These are phyloP conservation scores for Cremastinae sp. DNA, from an alignment of 2,888 invertebrate species.

Conservation along the genomic window DNA sequence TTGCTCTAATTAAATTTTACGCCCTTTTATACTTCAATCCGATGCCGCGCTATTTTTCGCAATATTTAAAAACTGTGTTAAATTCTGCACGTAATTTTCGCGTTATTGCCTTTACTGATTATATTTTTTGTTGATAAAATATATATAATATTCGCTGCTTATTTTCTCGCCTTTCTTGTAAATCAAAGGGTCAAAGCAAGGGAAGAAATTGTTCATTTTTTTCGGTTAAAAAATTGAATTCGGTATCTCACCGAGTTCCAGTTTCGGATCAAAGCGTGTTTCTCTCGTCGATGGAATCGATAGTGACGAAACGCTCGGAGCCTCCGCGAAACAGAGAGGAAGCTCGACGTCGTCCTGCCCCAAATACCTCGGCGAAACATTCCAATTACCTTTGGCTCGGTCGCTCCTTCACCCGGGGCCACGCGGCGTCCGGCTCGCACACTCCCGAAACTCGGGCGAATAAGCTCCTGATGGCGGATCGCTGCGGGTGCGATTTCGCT, in stretches of 20 bases:
- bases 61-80: too few species aligned
- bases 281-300: conserved; percentile 10
- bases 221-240: too few species aligned
- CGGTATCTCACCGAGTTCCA: too few species aligned
- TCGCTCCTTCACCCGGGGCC: conserved; percentile 40
- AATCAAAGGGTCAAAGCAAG: background rate
- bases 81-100: too few species aligned
- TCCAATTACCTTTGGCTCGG: conserved; percentile 72
- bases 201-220: background rate
- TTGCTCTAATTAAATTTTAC: too few species aligned
- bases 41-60: background rate
- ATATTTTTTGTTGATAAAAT: too few species aligned
- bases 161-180: too few species aligned
- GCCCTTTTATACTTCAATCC: too few species aligned
- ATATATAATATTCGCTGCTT: too few species aligned
- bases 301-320: background rate
- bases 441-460: conserved; percentile 45
- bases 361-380: conserved; percentile 74
- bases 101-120: too few species aligned
- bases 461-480: conserved; percentile 39
- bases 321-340: conserved; percentile 13
- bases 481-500: conserved; percentile 54
- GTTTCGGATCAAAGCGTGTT: background rate
- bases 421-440: conserved; percentile 62
- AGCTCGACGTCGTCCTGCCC: conserved; percentile 63